These are phyloP conservation scores for Ovis aries DNA, from an alignment of 2,113 vertebrate genomes.

Conservation along the genomic window ARS-UI_Ramb_v3.0 NC_056075.1:35797001-35797500, in stretches of 20 bases:
- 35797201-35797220: background rate
- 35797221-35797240: background rate
- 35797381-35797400: background rate
- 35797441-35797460: background rate
- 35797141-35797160: background rate
- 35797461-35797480: background rate
- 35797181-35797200: background rate
- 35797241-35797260: background rate
- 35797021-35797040: background rate
- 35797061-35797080: background rate
- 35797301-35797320: background rate
- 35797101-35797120: background rate
- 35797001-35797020: background rate
- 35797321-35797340: background rate
- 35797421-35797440: background rate
- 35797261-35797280: background rate
- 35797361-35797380: background rate
- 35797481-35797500: background rate
- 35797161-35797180: background rate
- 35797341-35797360: background rate
- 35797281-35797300: background rate
- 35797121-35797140: rapidly evolving
- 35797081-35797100: background rate
- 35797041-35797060: background rate
- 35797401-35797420: background rate